Percentiles rank a stretch among this genome's conserved stretches.
These are phyloP conservation scores for Dermatemys mawii DNA, from an alignment of 2,113 vertebrate species.

Conservation along the genomic window DNA sequence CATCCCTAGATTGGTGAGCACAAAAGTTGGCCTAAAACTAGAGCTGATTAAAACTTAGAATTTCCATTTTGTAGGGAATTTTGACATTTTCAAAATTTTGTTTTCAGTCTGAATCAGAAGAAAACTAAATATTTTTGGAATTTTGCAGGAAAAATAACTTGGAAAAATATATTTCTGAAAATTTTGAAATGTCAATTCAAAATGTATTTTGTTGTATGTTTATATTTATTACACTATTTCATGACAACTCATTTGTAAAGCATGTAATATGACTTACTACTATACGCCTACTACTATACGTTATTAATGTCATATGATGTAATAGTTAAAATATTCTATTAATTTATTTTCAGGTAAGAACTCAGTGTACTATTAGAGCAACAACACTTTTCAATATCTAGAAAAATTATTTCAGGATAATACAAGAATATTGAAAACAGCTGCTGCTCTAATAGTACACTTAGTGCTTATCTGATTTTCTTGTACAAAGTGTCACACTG, in stretches of 20 bases:
- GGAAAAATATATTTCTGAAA: background rate
- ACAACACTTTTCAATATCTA: background rate
- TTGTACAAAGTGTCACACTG: background rate
- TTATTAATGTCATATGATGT: background rate
- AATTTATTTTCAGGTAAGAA: background rate
- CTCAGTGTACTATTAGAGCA: background rate
- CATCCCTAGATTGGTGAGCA: background rate
- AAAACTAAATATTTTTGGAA: background rate
- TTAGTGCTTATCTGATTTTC: background rate
- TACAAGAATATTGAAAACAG: background rate
- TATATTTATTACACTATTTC: too few relatives aligned
- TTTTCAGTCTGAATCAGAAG: background rate
- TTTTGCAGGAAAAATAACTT: background rate
- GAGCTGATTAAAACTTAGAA: accelerated
- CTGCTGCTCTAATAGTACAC: background rate
- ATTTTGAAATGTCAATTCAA: background rate
- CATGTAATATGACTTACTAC: too few relatives aligned
- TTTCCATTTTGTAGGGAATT: background rate
- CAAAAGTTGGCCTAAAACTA: background rate
- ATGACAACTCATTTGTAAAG: too few relatives aligned
- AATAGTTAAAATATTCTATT: background rate
- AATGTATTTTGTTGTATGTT: background rate
- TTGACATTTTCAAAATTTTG: background rate
- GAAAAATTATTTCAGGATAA: background rate
- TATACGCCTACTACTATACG: background rate